Evolutionary conservation across 2,797 vertebrate genomes (phyloP).

Genomic region (Myripristis murdjan): DNA sequence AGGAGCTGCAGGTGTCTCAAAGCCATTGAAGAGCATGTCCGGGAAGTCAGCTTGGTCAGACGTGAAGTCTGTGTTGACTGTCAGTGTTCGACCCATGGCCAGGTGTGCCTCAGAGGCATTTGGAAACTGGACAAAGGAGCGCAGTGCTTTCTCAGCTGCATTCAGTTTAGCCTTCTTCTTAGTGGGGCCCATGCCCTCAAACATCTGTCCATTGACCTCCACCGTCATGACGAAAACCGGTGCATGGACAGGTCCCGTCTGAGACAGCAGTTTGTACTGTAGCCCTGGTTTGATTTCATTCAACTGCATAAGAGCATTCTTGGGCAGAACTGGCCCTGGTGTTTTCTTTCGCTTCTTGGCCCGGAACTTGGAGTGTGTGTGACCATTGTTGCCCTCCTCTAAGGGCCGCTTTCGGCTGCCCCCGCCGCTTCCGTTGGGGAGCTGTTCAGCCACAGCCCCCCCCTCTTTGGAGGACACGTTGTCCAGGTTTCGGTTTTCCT

Average conservation of each 20-base stretch:
- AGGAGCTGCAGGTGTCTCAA: conserved; percentile 90
- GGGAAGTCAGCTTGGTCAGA: conserved; percentile 98
- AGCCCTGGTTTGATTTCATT: conserved; percentile 97
- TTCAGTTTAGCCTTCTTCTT: conserved; percentile 99
- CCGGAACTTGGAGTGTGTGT: conserved; percentile 92
- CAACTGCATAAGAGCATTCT: conserved; percentile 98
- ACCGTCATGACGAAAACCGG: conserved; percentile 98
- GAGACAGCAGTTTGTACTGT: conserved; percentile 95
- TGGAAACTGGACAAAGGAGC: conserved; percentile 98
- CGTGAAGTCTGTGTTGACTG: conserved; percentile 95
- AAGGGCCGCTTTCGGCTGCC: conserved; percentile 93
- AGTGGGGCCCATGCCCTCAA: conserved; percentile 96
- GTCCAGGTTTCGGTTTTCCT: conserved; percentile 97
- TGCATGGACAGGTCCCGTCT: conserved; percentile 96
- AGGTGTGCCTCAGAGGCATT: conserved; percentile 97
- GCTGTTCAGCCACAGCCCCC: conserved; percentile 88
- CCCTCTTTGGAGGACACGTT: conserved; percentile 93
- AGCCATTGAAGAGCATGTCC: conserved; percentile 97
- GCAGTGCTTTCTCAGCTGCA: conserved; percentile 94
- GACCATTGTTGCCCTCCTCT: conserved; percentile 96
- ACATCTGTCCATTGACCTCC: conserved; percentile 96
- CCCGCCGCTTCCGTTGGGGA: conserved; percentile 92
- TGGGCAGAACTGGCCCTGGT: conserved; percentile 94
- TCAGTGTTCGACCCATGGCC: conserved; percentile 96
- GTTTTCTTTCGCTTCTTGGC: conserved; percentile 96